A percentile compares a stretch with the other conserved stretches of the same genome.
Evolutionary conservation across 2,888 invertebrate species (phyloP).

Genomic region (Latrodectus hesperus): DNA sequence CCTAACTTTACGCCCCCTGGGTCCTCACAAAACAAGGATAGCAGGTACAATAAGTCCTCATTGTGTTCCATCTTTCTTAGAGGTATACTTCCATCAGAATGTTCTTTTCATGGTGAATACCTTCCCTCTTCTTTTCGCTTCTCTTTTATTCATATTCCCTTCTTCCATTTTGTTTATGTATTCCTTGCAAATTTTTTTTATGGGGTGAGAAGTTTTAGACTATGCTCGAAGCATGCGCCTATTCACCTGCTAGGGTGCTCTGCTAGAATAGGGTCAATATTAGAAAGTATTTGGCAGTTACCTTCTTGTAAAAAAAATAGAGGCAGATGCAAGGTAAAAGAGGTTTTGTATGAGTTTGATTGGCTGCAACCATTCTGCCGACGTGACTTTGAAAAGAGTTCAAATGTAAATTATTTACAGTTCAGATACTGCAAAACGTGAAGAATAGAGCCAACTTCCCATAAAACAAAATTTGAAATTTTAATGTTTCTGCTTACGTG

Average conservation of each 20-base stretch:
- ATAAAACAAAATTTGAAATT: no score
- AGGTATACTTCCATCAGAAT: conserved; percentile 34
- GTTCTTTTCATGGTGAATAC: conserved; percentile 36
- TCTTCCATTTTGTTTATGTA: not conserved
- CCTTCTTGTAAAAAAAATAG: no score
- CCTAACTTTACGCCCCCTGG: conserved; percentile 62
- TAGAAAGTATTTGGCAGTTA: no score
- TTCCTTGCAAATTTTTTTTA: not conserved
- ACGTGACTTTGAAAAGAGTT: no score
- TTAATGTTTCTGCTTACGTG: no score
- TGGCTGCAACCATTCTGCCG: no score
- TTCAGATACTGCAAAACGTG: no score
- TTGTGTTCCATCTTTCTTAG: conserved; percentile 45
- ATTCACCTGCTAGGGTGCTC: not conserved
- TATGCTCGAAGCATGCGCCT: not conserved
- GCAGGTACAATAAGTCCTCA: conserved; percentile 45
- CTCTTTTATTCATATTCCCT: not conserved
- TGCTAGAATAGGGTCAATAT: no score
- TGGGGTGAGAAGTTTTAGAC: not conserved
- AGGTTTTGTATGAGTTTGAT: no score
- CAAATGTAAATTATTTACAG: no score
- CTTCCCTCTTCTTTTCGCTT: not conserved
- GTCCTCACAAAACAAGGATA: conserved; percentile 21
- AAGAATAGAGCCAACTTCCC: no score
- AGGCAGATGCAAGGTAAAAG: no score